Conservation (phyloP, 2,797 vertebrate species). For the Tokudaia muenninki region DNA sequence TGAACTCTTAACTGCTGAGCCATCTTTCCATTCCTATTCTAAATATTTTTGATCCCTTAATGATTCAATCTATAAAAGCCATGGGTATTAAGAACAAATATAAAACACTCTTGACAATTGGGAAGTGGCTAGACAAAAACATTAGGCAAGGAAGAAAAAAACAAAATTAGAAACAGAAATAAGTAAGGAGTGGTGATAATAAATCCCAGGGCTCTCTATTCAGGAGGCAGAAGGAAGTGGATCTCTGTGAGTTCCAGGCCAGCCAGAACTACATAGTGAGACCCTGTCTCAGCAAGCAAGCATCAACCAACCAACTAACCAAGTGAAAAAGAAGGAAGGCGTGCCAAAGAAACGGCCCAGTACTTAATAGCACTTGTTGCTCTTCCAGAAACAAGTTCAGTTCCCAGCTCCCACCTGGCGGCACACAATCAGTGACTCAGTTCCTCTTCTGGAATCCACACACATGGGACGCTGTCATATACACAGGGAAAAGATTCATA, state of each 20-base stretch:
- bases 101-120: background rate
- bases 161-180: background rate
- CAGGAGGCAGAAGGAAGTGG: background rate
- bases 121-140: background rate
- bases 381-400: background rate
- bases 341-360: background rate
- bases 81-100: too few species aligned
- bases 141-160: background rate
- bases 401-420: background rate
- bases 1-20: background rate
- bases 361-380: background rate
- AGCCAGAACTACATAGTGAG: background rate
- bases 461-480: background rate
- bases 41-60: background rate
- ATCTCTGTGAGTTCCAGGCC: background rate
- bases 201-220: background rate
- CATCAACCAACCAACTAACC: background rate
- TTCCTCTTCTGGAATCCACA: background rate
- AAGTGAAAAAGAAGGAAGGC: background rate
- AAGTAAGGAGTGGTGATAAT: background rate
- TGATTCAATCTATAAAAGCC: background rate
- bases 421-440: background rate
- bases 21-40: background rate
- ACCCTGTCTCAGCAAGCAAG: background rate
- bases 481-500: background rate